Conservation (phyloP, 2,888 invertebrate species). For the Schizotus pectinicornis region DNA sequence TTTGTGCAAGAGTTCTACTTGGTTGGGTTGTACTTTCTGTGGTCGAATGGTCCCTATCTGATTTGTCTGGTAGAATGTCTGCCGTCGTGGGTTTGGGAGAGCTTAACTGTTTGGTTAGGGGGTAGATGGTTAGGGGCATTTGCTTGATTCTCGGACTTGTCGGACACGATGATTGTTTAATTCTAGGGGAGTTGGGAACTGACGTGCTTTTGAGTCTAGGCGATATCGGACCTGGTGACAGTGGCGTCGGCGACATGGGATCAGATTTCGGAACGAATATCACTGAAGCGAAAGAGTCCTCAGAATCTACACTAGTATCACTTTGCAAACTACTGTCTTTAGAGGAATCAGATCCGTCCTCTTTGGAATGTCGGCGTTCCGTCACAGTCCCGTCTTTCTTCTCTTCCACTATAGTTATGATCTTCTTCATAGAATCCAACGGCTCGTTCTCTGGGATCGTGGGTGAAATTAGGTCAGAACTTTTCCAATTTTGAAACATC, state of each 20-base stretch:
- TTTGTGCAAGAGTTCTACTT: conserved; percentile 49
- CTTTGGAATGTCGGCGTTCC: conserved; percentile 80
- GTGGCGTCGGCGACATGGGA: conserved; percentile 67
- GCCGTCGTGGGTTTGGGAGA: conserved; percentile 64
- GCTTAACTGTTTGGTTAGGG: conserved; percentile 66
- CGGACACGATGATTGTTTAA: conserved; percentile 73
- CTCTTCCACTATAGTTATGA: conserved; percentile 39
- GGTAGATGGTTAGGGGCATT: conserved; percentile 62
- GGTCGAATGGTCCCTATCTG: conserved; percentile 46
- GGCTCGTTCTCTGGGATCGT: conserved; percentile 52
- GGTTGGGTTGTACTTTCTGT: conserved; percentile 37
- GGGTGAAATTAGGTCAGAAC: conserved; percentile 60
- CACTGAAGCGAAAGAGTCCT: conserved; percentile 92
- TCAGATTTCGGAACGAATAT: conserved; percentile 89
- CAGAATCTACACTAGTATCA: conserved; percentile 92
- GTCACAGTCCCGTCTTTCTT: conserved; percentile 44
- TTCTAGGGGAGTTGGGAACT: conserved; percentile 78
- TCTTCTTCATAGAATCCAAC: conserved; percentile 38
- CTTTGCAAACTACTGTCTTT: conserved; percentile 91
- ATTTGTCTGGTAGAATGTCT: conserved; percentile 41
- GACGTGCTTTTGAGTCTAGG: conserved; percentile 71
- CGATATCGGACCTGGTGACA: conserved; percentile 69
- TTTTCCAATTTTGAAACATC: conserved; percentile 84
- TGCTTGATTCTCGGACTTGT: conserved; percentile 72
- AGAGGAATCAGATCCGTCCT: conserved; percentile 88